Conservation (phyloP, 2,888 invertebrate genomes). For the Aleiodes alternator region DNA sequence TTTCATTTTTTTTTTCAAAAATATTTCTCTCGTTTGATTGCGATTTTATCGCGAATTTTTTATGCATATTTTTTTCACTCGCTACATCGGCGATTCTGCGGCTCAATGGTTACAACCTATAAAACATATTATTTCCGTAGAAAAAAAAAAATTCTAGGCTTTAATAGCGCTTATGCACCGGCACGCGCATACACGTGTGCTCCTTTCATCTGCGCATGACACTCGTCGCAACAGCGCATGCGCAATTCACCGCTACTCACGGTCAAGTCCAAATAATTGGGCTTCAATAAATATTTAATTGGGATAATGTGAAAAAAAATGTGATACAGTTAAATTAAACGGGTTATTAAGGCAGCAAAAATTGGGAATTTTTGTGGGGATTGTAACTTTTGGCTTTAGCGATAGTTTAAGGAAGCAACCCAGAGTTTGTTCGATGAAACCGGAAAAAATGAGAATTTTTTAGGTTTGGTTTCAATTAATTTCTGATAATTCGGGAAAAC, state of each 20-base stretch:
- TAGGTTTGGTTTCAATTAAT: no score
- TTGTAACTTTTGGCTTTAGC: background rate
- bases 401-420: no score
- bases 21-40: no score
- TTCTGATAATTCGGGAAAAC: no score
- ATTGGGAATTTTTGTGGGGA: background rate
- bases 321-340: slow-evolving; percentile 15
- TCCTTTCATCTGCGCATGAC: slow-evolving; percentile 32
- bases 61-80: no score
- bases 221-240: slow-evolving; percentile 21
- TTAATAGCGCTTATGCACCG: slow-evolving; percentile 28
- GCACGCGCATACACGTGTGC: slow-evolving; percentile 44
- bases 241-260: slow-evolving; percentile 23
- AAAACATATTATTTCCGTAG: slow-evolving; percentile 27
- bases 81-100: background rate
- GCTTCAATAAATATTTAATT: slow-evolving; percentile 11
- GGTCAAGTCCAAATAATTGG: slow-evolving; percentile 30
- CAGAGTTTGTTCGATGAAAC: no score
- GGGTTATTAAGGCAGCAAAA: background rate
- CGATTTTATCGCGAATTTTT: no score
- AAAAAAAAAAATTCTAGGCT: slow-evolving; percentile 13
- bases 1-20: background rate
- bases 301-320: slow-evolving; percentile 1
- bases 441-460: no score
- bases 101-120: background rate